Percentiles rank a stretch among this genome's conserved stretches.
phyloP scores from a whole-genome alignment of 2,888 invertebrate species.

The Germaria angustata region DNA sequence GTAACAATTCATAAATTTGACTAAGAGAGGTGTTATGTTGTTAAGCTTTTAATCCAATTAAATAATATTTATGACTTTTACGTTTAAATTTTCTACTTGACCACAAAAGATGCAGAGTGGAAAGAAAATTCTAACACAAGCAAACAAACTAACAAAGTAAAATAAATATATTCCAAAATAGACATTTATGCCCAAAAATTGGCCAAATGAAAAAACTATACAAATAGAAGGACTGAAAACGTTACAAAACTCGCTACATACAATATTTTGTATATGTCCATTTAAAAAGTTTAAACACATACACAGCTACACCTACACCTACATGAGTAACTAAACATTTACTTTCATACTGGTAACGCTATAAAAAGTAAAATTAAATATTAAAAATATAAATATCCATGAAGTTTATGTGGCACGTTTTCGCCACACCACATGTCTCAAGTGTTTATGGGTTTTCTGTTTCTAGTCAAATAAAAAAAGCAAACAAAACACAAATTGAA shows the following conservation, averaged over 20 bases:
- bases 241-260: slow-evolving; percentile 9
- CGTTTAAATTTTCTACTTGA: slow-evolving; percentile 62
- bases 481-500: too few relatives aligned
- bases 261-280: slow-evolving; percentile 50
- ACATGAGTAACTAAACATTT: not conserved
- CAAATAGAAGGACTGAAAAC: not conserved
- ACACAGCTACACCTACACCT: too few relatives aligned
- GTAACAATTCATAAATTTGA: slow-evolving; percentile 55
- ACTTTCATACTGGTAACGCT: not conserved
- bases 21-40: slow-evolving; percentile 24
- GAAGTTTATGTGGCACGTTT: slow-evolving; percentile 70
- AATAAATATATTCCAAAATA: slow-evolving; percentile 15
- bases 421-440: slow-evolving; percentile 67
- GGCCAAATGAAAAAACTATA: not conserved
- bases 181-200: slow-evolving; percentile 1
- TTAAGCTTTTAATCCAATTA: slow-evolving; percentile 66
- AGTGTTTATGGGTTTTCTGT: slow-evolving; percentile 37
- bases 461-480: not conserved
- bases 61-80: slow-evolving; percentile 61
- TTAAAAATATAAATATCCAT: not conserved
- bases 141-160: not conserved
- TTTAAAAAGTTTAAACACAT: too few relatives aligned
- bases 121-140: slow-evolving; percentile 14
- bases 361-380: too few relatives aligned
- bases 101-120: slow-evolving; percentile 49